Conservation (phyloP, 2,113 vertebrate genomes). For the Willisornis vidua region DNA sequence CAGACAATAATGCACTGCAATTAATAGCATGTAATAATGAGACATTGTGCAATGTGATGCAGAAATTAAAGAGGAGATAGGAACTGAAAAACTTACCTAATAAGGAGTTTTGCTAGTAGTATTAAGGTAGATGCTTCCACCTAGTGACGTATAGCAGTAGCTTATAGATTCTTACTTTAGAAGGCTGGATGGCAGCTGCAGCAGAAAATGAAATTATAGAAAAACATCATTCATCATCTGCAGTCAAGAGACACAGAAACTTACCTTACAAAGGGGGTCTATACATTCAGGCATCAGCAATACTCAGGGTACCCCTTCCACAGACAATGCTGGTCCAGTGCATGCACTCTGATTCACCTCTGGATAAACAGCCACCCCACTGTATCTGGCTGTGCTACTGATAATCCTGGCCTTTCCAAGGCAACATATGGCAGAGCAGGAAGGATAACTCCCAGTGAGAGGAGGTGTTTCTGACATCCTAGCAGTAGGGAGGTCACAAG, state of each 20-base stretch:
- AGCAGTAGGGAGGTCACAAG: neutral
- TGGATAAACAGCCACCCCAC: neutral
- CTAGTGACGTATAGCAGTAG: conserved; percentile 33
- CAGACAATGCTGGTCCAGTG: neutral
- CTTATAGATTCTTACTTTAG: conserved; percentile 12
- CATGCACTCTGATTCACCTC: neutral
- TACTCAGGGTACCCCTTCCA: neutral
- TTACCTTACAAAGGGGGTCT: neutral
- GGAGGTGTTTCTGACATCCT: conserved; percentile 5
- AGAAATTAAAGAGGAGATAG: conserved; percentile 32
- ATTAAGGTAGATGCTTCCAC: conserved; percentile 58
- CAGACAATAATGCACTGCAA: neutral
- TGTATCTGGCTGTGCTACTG: neutral
- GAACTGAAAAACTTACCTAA: neutral
- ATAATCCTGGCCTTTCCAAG: neutral
- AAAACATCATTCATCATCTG: conserved; percentile 6
- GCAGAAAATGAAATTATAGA: neutral
- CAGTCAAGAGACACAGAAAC: neutral
- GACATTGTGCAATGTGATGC: neutral
- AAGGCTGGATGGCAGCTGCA: neutral
- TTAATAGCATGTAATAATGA: neutral
- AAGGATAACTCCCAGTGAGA: neutral
- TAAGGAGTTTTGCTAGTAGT: neutral
- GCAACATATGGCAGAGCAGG: neutral
- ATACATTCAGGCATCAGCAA: neutral